These are phyloP conservation scores for Myanophis thanlyinensis DNA, from an alignment of 2,113 vertebrate species.

Conservation along the genomic window DNA sequence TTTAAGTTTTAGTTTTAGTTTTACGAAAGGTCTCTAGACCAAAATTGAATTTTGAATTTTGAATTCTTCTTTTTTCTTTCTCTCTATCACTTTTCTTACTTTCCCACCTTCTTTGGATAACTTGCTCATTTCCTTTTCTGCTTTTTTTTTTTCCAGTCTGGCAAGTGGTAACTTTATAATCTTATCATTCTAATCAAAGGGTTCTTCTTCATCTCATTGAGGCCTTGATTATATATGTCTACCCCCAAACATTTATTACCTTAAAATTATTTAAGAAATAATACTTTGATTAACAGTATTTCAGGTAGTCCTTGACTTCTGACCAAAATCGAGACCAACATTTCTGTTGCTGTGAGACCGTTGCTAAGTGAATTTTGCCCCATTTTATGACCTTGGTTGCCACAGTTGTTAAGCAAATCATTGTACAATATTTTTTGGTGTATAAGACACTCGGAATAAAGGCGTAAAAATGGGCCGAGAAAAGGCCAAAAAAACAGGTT, in stretches of 20 bases:
- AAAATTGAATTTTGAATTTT: not conserved
- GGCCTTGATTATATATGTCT: not conserved
- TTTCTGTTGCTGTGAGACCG: too few relatives aligned
- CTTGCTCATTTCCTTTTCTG: not conserved
- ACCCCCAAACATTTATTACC: not conserved
- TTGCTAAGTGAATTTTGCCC: too few relatives aligned
- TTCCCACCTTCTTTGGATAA: not conserved
- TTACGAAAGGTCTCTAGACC: not conserved
- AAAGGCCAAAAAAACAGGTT: too few relatives aligned
- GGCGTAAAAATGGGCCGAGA: too few relatives aligned
- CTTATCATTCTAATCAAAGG: not conserved
- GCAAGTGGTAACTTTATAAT: not conserved
- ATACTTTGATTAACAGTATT: not conserved
- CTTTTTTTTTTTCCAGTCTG: not conserved
- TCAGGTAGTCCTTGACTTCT: too few relatives aligned
- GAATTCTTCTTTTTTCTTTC: not conserved
- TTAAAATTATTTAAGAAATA: not conserved
- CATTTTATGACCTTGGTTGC: too few relatives aligned
- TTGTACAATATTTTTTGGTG: too few relatives aligned
- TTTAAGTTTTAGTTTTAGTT: not conserved
- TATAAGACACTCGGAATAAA: too few relatives aligned
- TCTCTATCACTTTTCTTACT: not conserved
- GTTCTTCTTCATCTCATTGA: not conserved
- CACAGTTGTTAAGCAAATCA: too few relatives aligned
- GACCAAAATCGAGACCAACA: too few relatives aligned